Evolutionary conservation across 2,888 invertebrate species (phyloP).

Genomic region (Ceraclea dissimilis): DNA sequence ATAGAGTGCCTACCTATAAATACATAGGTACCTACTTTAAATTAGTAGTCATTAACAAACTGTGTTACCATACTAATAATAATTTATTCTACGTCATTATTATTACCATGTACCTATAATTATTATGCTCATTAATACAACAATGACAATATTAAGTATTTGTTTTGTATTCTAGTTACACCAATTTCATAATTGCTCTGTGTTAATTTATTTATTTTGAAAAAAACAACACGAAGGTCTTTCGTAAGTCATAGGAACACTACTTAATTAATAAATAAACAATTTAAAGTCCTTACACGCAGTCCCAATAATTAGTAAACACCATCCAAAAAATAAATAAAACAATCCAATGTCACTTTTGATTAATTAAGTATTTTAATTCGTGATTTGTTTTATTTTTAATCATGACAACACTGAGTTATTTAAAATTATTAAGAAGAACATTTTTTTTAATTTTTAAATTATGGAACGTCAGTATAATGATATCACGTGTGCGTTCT

Average conservation of each 20-base stretch:
- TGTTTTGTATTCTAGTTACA: no score
- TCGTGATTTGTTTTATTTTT: not conserved
- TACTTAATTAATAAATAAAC: not conserved
- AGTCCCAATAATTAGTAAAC: not conserved
- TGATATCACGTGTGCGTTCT: not conserved
- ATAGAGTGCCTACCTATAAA: slow-evolving; percentile 12
- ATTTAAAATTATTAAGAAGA: no score
- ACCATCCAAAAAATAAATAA: not conserved
- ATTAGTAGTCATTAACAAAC: slow-evolving; percentile 24
- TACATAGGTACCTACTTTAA: slow-evolving; percentile 8
- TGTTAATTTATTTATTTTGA: not conserved
- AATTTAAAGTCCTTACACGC: not conserved
- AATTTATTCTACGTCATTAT: not conserved
- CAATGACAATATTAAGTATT: not conserved
- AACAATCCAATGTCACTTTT: no score
- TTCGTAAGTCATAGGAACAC: not conserved
- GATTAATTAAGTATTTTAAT: not conserved
- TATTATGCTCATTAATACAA: not conserved
- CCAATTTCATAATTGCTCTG: no score
- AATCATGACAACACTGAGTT: not conserved
- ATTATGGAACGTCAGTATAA: not conserved
- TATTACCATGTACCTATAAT: not conserved
- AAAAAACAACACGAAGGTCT: not conserved
- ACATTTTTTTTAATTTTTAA: no score
- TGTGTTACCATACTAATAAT: slow-evolving; percentile 7